phyloP scores from a whole-genome alignment of 1,140 invertebrate genomes.

The Sminthurides bifidus region DNA sequence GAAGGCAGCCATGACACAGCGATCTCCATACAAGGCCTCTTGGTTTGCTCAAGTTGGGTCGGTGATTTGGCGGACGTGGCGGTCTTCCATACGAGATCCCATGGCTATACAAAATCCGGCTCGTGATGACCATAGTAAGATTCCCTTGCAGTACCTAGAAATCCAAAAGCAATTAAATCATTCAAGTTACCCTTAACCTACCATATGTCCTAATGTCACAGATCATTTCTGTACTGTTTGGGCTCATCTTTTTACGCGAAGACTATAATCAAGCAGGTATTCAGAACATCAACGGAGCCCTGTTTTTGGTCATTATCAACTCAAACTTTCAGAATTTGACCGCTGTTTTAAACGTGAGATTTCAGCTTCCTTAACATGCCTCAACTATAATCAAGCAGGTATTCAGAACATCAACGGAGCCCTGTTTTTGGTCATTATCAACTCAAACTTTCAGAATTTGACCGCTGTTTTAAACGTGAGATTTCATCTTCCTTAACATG shows the following conservation, averaged over 20 bases:
- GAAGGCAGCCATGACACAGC: neutral
- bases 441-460: conserved; percentile 33
- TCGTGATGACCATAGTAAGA: too few relatives aligned
- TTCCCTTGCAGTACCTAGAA: too few relatives aligned
- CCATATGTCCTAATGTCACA: too few relatives aligned
- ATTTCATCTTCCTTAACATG: too few relatives aligned
- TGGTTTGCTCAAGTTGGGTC: too few relatives aligned
- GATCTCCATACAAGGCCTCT: conserved; percentile 32
- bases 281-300: conserved; percentile 42
- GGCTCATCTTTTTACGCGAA: conserved; percentile 40
- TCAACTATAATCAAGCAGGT: conserved; percentile 37
- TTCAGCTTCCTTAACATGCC: conserved; percentile 40
- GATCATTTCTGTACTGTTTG: conserved; percentile 38
- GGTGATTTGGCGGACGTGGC: too few relatives aligned
- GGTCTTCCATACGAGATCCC: too few relatives aligned
- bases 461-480: neutral
- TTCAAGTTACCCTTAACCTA: too few relatives aligned
- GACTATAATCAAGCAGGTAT: conserved; percentile 38
- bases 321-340: conserved; percentile 37
- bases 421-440: conserved; percentile 39
- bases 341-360: conserved; percentile 34
- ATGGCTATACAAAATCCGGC: too few relatives aligned
- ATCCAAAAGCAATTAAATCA: too few relatives aligned
- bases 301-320: conserved; percentile 40
- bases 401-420: conserved; percentile 44